Evolutionary conservation across 2,113 vertebrate genomes (phyloP).

Genomic region (Aspiorhynchus laticeps): DNA sequence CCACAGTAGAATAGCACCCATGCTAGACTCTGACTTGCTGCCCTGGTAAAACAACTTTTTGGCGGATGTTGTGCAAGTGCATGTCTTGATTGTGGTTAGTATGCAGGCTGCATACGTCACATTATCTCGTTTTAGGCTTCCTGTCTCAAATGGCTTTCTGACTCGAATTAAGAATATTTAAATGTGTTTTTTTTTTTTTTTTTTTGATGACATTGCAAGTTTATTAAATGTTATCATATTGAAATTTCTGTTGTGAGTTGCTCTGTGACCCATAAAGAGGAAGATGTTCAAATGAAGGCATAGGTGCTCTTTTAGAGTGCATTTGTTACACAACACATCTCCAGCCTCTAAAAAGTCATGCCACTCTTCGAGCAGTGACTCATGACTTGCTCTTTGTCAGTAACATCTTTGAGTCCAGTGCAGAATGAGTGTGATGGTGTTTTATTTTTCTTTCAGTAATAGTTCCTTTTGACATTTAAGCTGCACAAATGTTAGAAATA

Average conservation of each 20-base stretch:
- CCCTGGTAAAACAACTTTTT: background rate
- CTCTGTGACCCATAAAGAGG: background rate
- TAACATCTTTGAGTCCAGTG: background rate
- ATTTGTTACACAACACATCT: background rate
- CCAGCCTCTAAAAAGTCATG: background rate
- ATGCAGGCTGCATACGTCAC: background rate
- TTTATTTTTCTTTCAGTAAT: too few species aligned
- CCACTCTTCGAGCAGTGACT: background rate
- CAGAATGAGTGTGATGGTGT: background rate
- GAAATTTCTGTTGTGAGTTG: background rate
- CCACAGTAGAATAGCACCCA: background rate
- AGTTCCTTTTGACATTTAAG: too few species aligned
- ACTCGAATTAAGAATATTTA: background rate
- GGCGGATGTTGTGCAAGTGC: background rate
- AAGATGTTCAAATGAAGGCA: background rate
- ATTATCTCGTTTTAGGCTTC: background rate
- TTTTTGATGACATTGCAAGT: too few species aligned
- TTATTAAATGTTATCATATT: background rate
- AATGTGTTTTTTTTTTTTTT: background rate
- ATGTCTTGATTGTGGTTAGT: background rate
- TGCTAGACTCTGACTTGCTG: background rate
- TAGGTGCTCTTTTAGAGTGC: background rate
- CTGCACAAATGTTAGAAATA: background rate
- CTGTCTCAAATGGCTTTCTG: background rate
- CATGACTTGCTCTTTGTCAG: background rate